These are phyloP conservation scores for Mus musculus DNA, from an alignment of 2,113 vertebrate genomes.

Conservation along the genomic window DNA sequence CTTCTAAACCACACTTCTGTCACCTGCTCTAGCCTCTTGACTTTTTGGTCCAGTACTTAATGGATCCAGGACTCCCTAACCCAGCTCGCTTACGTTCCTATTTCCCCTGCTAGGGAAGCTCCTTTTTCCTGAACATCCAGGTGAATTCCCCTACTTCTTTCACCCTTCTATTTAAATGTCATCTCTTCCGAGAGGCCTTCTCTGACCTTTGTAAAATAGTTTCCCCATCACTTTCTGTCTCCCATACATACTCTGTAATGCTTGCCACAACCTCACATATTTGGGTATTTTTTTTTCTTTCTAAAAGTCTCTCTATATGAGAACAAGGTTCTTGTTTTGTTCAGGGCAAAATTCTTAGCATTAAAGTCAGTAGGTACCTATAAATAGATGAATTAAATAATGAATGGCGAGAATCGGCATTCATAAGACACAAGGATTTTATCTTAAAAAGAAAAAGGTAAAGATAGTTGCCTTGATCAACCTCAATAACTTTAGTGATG, in stretches of 20 bases:
- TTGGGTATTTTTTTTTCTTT: neutral
- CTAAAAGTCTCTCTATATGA: neutral
- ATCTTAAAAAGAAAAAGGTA: constrained; percentile 15
- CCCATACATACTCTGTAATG: neutral
- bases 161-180: neutral
- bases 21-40: neutral
- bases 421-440: neutral
- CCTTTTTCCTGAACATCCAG: neutral
- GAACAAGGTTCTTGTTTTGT: constrained; percentile 1
- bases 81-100: neutral
- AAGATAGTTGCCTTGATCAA: constrained; percentile 6
- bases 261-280: neutral
- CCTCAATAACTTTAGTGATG: neutral
- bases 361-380: neutral
- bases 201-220: neutral
- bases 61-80: neutral
- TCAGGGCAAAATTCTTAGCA: neutral
- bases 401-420: neutral
- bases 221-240: neutral
- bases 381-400: constrained; percentile 3
- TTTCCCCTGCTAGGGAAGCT: neutral
- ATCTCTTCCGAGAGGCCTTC: constrained; percentile 2
- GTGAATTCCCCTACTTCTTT: neutral
- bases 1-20: neutral
- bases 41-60: neutral